Conservation (phyloP, 2,888 invertebrate genomes). For the Zygothrica quintamaculata region DNA sequence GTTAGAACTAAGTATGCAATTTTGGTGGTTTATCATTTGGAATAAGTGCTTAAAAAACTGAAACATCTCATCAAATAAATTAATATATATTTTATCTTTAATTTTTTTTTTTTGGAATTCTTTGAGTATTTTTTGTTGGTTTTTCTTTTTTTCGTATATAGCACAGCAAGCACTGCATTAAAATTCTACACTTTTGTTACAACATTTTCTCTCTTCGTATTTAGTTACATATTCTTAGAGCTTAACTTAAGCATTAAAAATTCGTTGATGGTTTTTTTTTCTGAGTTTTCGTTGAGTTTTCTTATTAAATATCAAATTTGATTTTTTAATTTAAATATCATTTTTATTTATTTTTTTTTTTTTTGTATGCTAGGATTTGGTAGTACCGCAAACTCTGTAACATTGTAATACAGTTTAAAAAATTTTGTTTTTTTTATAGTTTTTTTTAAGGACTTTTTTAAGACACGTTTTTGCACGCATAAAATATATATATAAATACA, state of each 20-base stretch:
- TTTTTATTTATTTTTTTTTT: too few relatives aligned
- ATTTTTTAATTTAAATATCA: too few relatives aligned
- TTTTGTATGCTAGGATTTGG: slow-evolving; percentile 2
- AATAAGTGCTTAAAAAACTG: slow-evolving; percentile 59
- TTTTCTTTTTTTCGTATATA: slow-evolving; percentile 31
- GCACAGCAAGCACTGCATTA: slow-evolving; percentile 26
- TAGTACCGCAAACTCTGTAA: slow-evolving; percentile 54
- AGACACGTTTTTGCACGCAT: slow-evolving; percentile 68
- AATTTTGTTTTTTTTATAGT: slow-evolving; percentile 4
- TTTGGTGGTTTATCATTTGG: slow-evolving; percentile 77
- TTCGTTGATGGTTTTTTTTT: slow-evolving; percentile 70
- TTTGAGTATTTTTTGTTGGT: slow-evolving; percentile 44
- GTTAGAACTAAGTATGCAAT: slow-evolving; percentile 57
- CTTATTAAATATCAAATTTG: too few relatives aligned
- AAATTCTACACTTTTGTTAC: slow-evolving; percentile 5
- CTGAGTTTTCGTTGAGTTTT: slow-evolving; percentile 18
- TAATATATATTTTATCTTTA: slow-evolving; percentile 17
- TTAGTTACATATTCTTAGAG: not conserved
- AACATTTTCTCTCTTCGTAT: slow-evolving; percentile 4
- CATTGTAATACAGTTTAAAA: slow-evolving; percentile 68
- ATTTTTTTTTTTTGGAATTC: slow-evolving; percentile 37
- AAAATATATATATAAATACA: too few relatives aligned
- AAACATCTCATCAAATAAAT: slow-evolving; percentile 22
- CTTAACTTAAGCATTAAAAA: slow-evolving; percentile 57
- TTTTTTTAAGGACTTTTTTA: too few relatives aligned